Percentiles rank a stretch among this genome's conserved stretches.
Evolutionary conservation across 2,888 invertebrate species (phyloP).

Genomic region (Cacoxenus indagator): DNA sequence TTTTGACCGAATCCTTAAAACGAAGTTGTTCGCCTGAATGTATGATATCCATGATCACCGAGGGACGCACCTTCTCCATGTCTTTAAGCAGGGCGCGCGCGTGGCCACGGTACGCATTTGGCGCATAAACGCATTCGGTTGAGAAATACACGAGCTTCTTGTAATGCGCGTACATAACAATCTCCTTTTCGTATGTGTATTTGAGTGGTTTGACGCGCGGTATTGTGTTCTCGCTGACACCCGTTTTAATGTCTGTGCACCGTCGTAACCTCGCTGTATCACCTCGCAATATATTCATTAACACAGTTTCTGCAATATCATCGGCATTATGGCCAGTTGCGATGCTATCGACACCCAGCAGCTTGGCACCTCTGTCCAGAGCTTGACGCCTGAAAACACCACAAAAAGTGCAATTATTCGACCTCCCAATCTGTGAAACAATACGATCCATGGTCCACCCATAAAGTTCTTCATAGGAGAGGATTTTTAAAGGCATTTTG

Average conservation of each 20-base stretch:
- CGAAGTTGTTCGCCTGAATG: slow-evolving; percentile 91
- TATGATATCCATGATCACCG: slow-evolving; percentile 93
- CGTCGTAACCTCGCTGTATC: slow-evolving; percentile 94
- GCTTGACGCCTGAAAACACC: slow-evolving; percentile 97
- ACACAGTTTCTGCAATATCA: slow-evolving; percentile 97
- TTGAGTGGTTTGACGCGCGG: slow-evolving; percentile 96
- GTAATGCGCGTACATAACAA: slow-evolving; percentile 99
- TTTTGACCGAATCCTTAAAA: slow-evolving; percentile 84
- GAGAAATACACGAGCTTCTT: slow-evolving; percentile 97
- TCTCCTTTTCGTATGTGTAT: slow-evolving; percentile 98
- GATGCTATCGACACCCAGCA: slow-evolving; percentile 90
- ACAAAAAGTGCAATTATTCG: slow-evolving; percentile 98
- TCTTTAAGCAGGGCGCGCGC: slow-evolving; percentile 93
- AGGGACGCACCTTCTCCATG: slow-evolving; percentile 92
- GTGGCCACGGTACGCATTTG: slow-evolving; percentile 96
- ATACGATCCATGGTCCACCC: slow-evolving; percentile 99
- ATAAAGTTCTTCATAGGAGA: slow-evolving; percentile 97
- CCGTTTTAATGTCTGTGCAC: slow-evolving; percentile 90
- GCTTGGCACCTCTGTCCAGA: slow-evolving; percentile 91
- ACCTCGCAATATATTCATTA: slow-evolving; percentile 97
- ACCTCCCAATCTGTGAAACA: slow-evolving; percentile 85
- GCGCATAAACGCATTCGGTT: slow-evolving; percentile 98
- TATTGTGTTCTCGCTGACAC: slow-evolving; percentile 85
- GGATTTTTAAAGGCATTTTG: slow-evolving; percentile 90
- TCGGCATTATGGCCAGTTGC: slow-evolving; percentile 98